These are phyloP conservation scores for Tetanocera ferruginea DNA, from an alignment of 2,888 invertebrate species.

Conservation along the genomic window DNA sequence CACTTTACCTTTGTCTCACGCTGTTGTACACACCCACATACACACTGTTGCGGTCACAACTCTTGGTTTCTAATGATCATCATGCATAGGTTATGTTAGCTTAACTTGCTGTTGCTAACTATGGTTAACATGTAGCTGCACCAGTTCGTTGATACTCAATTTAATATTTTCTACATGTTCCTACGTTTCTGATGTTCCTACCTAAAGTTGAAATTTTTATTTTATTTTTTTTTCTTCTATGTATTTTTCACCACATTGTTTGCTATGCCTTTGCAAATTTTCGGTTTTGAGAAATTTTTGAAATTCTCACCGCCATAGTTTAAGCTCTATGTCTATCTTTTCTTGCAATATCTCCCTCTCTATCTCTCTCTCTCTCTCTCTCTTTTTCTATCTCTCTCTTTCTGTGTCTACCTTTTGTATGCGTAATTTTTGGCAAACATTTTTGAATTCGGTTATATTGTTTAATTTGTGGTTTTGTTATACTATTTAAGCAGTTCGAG, in stretches of 20 bases:
- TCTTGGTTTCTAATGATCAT: slow-evolving; percentile 29
- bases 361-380: background rate
- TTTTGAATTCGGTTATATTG: background rate
- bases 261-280: background rate
- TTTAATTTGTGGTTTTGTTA: slow-evolving; percentile 25
- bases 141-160: background rate
- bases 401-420: background rate
- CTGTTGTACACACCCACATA: background rate
- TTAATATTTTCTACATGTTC: background rate
- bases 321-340: too few species aligned
- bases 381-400: background rate
- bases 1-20: background rate
- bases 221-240: background rate
- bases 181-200: background rate
- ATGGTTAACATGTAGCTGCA: background rate
- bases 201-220: too few species aligned
- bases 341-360: too few species aligned
- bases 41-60: slow-evolving; percentile 11
- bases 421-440: background rate
- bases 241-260: background rate
- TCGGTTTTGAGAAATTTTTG: background rate
- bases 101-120: background rate
- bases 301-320: background rate
- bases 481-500: background rate
- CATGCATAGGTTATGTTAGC: background rate